Evolutionary conservation across 2,113 vertebrate species (phyloP).

Genomic region (Chionis minor): DNA sequence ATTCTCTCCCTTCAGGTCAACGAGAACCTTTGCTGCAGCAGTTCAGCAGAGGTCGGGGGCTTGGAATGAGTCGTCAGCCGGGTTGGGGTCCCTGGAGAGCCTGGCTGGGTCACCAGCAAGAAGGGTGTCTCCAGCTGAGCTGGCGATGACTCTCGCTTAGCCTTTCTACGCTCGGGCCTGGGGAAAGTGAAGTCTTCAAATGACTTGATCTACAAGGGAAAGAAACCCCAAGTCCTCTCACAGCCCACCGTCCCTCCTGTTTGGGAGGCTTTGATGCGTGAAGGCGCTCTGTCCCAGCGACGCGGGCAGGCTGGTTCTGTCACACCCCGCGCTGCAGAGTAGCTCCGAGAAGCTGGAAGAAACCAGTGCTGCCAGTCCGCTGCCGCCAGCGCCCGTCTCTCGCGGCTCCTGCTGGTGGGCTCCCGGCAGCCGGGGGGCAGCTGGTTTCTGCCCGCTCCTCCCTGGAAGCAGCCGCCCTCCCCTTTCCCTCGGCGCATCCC

Average conservation of each 20-base stretch:
- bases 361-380: too few species aligned
- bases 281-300: accelerated
- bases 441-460: too few species aligned
- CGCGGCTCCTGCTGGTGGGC: not conserved
- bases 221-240: too few species aligned
- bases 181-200: not conserved
- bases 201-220: not conserved
- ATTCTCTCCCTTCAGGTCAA: not conserved
- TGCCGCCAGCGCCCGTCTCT: too few species aligned
- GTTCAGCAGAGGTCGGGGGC: not conserved
- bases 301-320: not conserved
- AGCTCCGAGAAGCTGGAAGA: not conserved
- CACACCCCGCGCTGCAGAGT: accelerated
- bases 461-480: too few species aligned
- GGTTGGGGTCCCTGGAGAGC: not conserved
- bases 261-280: not conserved
- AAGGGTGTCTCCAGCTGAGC: not conserved
- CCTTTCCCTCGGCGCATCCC: too few species aligned
- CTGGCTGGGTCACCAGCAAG: not conserved
- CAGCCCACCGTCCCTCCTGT: not conserved
- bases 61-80: not conserved
- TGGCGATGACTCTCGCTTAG: not conserved
- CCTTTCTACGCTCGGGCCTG: not conserved
- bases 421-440: too few species aligned
- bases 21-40: not conserved